These are phyloP conservation scores for Aricia artaxerxes DNA, from an alignment of 2,888 invertebrate species.

Conservation along the genomic window DNA sequence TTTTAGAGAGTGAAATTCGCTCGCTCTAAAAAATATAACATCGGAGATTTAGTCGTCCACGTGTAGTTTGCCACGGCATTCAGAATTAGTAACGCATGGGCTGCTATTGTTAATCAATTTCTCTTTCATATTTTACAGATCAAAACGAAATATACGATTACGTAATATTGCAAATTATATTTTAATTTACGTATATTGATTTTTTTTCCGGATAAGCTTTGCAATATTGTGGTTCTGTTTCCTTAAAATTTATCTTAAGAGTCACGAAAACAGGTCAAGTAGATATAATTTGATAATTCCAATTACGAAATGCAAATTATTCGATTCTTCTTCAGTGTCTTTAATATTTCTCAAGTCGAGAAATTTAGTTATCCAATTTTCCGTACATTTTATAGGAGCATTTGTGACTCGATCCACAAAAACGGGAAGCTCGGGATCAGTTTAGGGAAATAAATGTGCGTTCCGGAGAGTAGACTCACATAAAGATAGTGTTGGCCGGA, in stretches of 20 bases:
- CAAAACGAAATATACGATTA: not conserved
- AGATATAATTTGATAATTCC: not conserved
- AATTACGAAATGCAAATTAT: not conserved
- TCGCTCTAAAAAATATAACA: not conserved
- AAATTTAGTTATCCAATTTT: not conserved
- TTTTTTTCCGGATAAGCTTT: not conserved
- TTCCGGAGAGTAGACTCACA: conserved; percentile 19
- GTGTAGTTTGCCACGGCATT: conserved; percentile 9
- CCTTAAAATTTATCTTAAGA: not conserved
- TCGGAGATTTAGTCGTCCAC: conserved; percentile 16
- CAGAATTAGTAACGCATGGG: conserved; percentile 7
- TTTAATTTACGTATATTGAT: not conserved
- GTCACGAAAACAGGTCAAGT: not conserved
- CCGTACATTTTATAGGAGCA: not conserved
- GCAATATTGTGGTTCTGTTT: not conserved
- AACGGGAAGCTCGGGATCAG: conserved; percentile 24
- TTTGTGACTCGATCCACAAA: not conserved
- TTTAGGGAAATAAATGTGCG: conserved; percentile 28
- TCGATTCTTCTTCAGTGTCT: not conserved
- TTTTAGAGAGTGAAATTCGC: conserved; percentile 19
- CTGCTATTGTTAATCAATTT: not conserved
- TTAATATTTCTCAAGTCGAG: not conserved
- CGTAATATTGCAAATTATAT: not conserved
- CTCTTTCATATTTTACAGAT: not conserved
- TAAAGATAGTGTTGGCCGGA: conserved; percentile 40